Evolutionary conservation across 1,140 invertebrate genomes (phyloP), one percentile per base, ranked within the genome.

Genomic region (Drosophila sturtevanti): DNA sequence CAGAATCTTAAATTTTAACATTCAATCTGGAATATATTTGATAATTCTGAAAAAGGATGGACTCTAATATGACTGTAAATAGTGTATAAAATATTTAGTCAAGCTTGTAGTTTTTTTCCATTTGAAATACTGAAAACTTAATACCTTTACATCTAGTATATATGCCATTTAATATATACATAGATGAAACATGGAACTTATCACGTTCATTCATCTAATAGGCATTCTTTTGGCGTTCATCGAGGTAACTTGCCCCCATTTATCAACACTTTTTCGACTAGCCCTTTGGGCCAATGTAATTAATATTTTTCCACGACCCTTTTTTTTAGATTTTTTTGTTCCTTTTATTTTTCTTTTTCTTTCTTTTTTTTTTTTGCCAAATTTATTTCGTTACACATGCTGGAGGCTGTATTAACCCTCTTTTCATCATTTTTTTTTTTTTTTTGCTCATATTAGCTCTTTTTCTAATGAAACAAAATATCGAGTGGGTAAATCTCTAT

Each of bases 381-480:
- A 54, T 58, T 74, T 67, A 54, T 74, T 74, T 74, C 44, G 22
- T 22, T 35, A 51, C 31, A 74, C 63, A 74, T 75, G 56, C 72
- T 27, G 72, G 38, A 52, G 72, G 58, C 56, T 68, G 52, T 67
- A 61, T 60, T 56, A 69, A 65, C 37, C 63, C 16, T 56, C 31
- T 27, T 35, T 21, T 38, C 41, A 21, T 16, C 21, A 22, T 55
- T 64, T 55, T 37, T 35, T 18, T 51, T 31, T 1, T 31, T 31
- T 1, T 31, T 31, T 7, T 31, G n/a, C 5, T 66, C 60, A 34
- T 81, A 85, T 86, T 71, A 81, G 78, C 66, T 34, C 37, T n/a
- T 66, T 86, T 65, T 74, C 67, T 71, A 77, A 66, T 76, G 72
- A 59, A 74, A 67, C 72, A 51, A 74, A 69, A 78, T 74, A 78